These are phyloP conservation scores for Phylloscopus trochilus DNA, from an alignment of 2,113 vertebrate genomes.

Conservation along the genomic window DNA sequence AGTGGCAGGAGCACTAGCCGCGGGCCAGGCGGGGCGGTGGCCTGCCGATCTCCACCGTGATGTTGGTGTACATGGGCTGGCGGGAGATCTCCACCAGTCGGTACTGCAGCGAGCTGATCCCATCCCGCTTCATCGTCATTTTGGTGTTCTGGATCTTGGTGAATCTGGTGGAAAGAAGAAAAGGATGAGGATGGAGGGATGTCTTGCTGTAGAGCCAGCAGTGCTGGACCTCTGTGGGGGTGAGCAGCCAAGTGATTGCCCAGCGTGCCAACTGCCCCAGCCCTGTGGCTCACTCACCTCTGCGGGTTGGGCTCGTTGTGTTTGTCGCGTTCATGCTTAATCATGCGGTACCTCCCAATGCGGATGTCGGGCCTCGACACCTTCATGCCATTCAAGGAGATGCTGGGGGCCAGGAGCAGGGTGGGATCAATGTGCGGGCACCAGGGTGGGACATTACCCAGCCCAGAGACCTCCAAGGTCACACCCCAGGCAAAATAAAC, in stretches of 20 bases:
- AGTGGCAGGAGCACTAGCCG: conserved; percentile 69
- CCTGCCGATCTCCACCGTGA: conserved; percentile 95
- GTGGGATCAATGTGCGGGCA: background rate
- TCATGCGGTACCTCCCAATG: conserved; percentile 98
- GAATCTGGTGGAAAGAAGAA: conserved; percentile 76
- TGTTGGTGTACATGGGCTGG: conserved; percentile 92
- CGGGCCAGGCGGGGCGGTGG: conserved; percentile 85
- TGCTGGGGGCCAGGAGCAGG: conserved; percentile 74
- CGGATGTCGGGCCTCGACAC: conserved; percentile 95
- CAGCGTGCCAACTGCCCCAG: fast-evolving
- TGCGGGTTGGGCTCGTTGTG: conserved; percentile 99
- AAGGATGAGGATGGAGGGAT: background rate
- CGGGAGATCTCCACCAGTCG: conserved; percentile 84
- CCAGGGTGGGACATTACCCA: background rate
- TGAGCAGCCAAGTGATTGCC: background rate
- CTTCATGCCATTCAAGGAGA: conserved; percentile 98
- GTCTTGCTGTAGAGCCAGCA: background rate
- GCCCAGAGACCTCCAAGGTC: background rate
- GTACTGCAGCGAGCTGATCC: conserved; percentile 93
- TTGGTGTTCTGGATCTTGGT: conserved; percentile 99
- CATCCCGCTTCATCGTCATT: conserved; percentile 96
- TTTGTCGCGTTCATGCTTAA: conserved; percentile 98
- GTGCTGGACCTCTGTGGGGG: background rate
- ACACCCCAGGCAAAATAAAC: background rate
- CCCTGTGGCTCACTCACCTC: conserved; percentile 83